A percentile compares a stretch with the other conserved stretches of the same genome.
Evolutionary conservation across 2,797 vertebrate species (phyloP).

Genomic region (Erithacus rubecula): DNA sequence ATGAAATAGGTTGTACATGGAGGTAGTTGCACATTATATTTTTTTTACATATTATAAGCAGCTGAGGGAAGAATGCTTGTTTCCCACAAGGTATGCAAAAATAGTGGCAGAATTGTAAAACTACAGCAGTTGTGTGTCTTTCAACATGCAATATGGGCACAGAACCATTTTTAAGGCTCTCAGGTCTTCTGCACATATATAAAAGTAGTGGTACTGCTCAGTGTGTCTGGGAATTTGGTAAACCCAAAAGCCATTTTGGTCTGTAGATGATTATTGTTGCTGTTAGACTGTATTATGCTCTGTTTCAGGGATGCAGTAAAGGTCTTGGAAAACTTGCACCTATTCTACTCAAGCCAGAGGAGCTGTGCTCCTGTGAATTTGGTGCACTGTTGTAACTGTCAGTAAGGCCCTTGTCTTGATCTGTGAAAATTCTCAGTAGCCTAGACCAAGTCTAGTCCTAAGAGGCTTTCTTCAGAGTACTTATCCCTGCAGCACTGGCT

Average conservation of each 20-base stretch:
- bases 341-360: neutral
- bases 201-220: neutral
- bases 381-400: neutral
- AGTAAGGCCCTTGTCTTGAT: neutral
- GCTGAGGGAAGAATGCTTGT: neutral
- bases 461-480: neutral
- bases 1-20: neutral
- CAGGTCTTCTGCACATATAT: fast-evolving
- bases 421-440: neutral
- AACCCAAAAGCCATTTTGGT: neutral
- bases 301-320: neutral
- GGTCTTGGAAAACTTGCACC: neutral
- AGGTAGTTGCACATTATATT: neutral
- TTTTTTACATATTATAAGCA: neutral
- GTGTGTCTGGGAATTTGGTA: neutral
- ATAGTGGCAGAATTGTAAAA: neutral
- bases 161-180: neutral
- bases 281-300: neutral
- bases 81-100: neutral
- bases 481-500: neutral
- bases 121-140: neutral
- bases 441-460: neutral
- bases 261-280: neutral
- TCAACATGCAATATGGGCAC: neutral
- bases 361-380: neutral